Base-by-base conservation (phyloP, 2,113 vertebrate genomes). In the Elephas maximus region DNA sequence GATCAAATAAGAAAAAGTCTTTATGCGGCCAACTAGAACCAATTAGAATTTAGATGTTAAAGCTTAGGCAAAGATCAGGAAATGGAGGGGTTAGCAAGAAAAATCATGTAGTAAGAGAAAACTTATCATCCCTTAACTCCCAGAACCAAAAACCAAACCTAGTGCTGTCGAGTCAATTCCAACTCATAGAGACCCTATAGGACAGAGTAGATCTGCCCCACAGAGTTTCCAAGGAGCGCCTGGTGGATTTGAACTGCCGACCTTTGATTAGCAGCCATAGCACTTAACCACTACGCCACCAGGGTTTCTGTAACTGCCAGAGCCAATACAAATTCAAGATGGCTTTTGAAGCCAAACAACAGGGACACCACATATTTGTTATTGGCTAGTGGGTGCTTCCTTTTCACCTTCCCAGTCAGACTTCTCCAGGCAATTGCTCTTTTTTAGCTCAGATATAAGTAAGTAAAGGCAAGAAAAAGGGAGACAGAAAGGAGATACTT, bases 1-100 rank as follows among this genome's bases (percentile, higher is more conserved):
- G 77, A 44, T 91, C 90, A 93, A 86, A 51, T 15, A 80, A 94
- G 78, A 87, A 71, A 88, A 88, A 51, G 18, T 78, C 24, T n/a
- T 67, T 84, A 45, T n/a, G 3, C 87, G 60, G 88, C 79, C 74
- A 48, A 6, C 51, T 74, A 71, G 26, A 24, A 53, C 26, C 33
- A 79, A 37, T 37, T 37, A 37, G 37, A 8, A 4, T 78, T 84
- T 21, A 7, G 26, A 65, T 67, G 7, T 60, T 9, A 28, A 80
- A 30, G 20, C 89, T 57, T 84, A 93, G 41, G 48, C 33, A 76
- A 33, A 85, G 79, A 80, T 57, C 45, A 91, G 17, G 90, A 90
- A 87, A 41, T 74, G 24, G 88, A 95, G 90, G 28, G 3, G 20
- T 12, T 24, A 26, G 15, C 60, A 60, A 81, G 28, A 88, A 83